Base-by-base conservation (phyloP, 2,888 invertebrate genomes). In the Drosophila mettleri region DNA sequence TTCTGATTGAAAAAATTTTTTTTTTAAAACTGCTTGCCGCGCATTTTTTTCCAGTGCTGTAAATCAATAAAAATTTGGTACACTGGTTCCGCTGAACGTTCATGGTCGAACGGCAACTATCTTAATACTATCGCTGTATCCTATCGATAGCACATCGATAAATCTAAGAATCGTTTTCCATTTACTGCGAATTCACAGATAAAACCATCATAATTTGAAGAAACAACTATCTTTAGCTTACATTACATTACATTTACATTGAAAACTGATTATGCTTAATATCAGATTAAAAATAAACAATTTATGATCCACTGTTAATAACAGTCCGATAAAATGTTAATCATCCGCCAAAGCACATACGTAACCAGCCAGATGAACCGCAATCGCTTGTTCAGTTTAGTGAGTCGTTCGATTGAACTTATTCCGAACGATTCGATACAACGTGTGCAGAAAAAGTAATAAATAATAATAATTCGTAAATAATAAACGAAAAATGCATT, bases 361-460 rank as follows among this genome's bases (percentile, higher is more conserved):
- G 20, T 33, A 41, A 53, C 51, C 51, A 64, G 20, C 65, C 8
- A 52, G 10, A 38, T 33, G 51, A 64, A 20, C 64, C 10, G 34
- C 34, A 34, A 41, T 20, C 54, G 22, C 20, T 31, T 24, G 36
- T 36, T 57, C 51, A 46, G 27, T 57, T 57, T 34, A 62, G 51
- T 69, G 52, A 70, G 57, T 70, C 70, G 69, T 62, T 69, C 69
- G 69, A 70, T 69, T 70, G 71, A 69, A 70, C 57, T 46, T 71
- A 70, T 64, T 70, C 72, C 74, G 74, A 66, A 66, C 73, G 70
- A 73, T 73, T 69, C 74, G 67, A 74, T 72, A 72, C 74, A 73
- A 74, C 86, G 77, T 77, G 86, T 78, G 83, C 78, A 83, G 74
- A 85, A 81, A 81, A 86, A 69, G 70, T 82, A 76, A 86, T 79